These are phyloP conservation scores for Pachypeltis micranthus DNA, from an alignment of 1,140 invertebrate genomes.

Conservation along the genomic window DNA sequence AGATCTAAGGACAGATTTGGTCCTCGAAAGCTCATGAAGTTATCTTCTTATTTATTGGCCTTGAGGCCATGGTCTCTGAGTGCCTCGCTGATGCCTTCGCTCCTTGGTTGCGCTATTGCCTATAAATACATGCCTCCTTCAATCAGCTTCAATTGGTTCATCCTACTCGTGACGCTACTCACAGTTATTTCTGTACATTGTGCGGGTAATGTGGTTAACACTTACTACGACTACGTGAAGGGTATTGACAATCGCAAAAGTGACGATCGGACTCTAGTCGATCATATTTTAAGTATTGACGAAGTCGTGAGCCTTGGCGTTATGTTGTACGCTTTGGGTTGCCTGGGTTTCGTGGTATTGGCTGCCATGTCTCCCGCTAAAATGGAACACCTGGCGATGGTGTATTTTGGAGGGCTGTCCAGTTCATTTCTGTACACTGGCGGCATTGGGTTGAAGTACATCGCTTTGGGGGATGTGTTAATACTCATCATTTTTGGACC, in stretches of 20 bases:
- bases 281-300: conserved; percentile 72
- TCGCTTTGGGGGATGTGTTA: conserved; percentile 48
- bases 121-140: conserved; percentile 54
- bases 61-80: conserved; percentile 86
- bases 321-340: conserved; percentile 74
- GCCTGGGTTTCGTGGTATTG: conserved; percentile 73
- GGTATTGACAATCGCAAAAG: conserved; percentile 85
- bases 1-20: neutral
- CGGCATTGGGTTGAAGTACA: conserved; percentile 48
- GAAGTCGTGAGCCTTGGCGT: conserved; percentile 72
- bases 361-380: conserved; percentile 71
- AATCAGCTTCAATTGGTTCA: conserved; percentile 61
- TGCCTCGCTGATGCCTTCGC: conserved; percentile 77
- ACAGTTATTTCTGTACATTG: conserved; percentile 85
- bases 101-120: conserved; percentile 73
- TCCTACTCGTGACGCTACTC: conserved; percentile 65
- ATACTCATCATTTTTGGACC: conserved; percentile 89
- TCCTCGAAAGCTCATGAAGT: conserved; percentile 24
- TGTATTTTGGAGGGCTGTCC: conserved; percentile 91
- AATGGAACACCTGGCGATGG: conserved; percentile 85
- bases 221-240: conserved; percentile 87
- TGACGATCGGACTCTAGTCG: conserved; percentile 84
- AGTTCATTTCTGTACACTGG: conserved; percentile 78
- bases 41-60: conserved; percentile 75
- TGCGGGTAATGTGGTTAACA: conserved; percentile 93